These are phyloP conservation scores for Brachionus asplanchnoidis DNA, from an alignment of 1,140 invertebrate species.

Conservation along the genomic window DNA sequence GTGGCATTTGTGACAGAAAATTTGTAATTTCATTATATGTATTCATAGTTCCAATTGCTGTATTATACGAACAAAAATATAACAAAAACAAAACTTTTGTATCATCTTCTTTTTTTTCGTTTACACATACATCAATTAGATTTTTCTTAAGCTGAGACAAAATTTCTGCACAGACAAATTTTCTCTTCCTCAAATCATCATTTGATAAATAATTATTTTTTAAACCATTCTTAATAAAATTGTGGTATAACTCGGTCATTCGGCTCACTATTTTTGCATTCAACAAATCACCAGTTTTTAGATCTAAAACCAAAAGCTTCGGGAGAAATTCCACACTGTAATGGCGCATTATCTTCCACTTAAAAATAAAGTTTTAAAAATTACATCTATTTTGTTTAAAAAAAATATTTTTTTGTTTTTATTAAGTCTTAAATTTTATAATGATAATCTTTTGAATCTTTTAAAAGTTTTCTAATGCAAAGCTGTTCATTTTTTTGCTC, in stretches of 20 bases:
- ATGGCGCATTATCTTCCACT: neutral
- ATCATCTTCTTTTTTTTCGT: neutral
- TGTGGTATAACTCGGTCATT: neutral
- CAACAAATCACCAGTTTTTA: neutral
- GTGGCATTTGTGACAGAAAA: neutral
- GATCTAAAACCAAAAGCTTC: neutral
- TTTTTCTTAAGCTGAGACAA: neutral
- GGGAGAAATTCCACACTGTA: neutral
- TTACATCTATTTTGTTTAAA: neutral
- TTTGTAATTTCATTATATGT: neutral
- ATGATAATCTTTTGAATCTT: too few relatives aligned
- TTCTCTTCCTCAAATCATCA: neutral
- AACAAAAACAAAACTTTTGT: neutral
- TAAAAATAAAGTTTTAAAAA: neutral
- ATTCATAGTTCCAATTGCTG: neutral
- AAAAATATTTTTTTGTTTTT: neutral
- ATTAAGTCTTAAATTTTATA: too few relatives aligned
- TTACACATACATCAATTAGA: neutral
- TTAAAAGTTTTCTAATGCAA: too few relatives aligned
- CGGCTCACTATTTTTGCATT: neutral
- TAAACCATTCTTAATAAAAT: neutral
- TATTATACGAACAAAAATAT: constrained; percentile 18
- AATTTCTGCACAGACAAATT: neutral
- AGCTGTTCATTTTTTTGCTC: too few relatives aligned
- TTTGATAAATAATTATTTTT: neutral